These are phyloP conservation scores for Parazoanthus atlanticus DNA, from an alignment of 92 coral and sea anemone genomes.

Conservation along the genomic window DNA sequence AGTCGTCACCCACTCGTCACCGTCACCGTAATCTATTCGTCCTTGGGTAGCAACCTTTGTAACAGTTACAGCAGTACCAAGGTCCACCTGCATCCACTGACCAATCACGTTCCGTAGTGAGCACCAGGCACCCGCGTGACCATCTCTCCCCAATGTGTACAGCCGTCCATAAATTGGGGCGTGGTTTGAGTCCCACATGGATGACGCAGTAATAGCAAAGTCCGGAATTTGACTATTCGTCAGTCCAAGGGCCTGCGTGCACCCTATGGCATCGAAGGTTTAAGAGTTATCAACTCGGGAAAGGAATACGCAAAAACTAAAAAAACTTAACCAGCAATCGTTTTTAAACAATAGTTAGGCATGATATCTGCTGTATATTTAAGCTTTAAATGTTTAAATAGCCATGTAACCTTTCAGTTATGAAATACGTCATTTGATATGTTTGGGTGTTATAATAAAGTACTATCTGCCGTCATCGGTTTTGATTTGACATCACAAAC, in stretches of 20 bases:
- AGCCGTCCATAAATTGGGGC: constrained; percentile 36
- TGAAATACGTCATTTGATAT: too few species aligned
- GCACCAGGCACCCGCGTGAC: constrained; percentile 20
- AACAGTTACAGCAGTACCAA: background rate
- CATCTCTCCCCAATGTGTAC: background rate
- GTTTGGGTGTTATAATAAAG: too few species aligned
- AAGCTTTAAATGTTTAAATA: too few species aligned
- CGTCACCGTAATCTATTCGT: background rate
- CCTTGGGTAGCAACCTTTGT: constrained; percentile 45
- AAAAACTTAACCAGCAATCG: too few species aligned
- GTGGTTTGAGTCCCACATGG: constrained; percentile 15
- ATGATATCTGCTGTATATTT: too few species aligned
- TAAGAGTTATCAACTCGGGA: background rate
- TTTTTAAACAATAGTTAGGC: background rate
- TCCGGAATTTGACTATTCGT: constrained; percentile 29
- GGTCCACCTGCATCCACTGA: constrained; percentile 47
- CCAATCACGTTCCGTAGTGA: background rate
- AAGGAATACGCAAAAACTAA: background rate
- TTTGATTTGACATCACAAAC: too few species aligned
- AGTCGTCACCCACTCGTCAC: constrained; percentile 23
- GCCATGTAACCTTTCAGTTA: too few species aligned
- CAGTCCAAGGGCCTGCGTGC: constrained; percentile 36
- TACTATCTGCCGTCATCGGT: too few species aligned
- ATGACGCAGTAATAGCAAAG: constrained; percentile 34
- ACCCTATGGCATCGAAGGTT: background rate